A percentile compares a stretch with the other conserved stretches of the same genome.
Evolutionary conservation across 2,888 invertebrate species (phyloP).

Genomic region (Schrankia costaestrigalis): DNA sequence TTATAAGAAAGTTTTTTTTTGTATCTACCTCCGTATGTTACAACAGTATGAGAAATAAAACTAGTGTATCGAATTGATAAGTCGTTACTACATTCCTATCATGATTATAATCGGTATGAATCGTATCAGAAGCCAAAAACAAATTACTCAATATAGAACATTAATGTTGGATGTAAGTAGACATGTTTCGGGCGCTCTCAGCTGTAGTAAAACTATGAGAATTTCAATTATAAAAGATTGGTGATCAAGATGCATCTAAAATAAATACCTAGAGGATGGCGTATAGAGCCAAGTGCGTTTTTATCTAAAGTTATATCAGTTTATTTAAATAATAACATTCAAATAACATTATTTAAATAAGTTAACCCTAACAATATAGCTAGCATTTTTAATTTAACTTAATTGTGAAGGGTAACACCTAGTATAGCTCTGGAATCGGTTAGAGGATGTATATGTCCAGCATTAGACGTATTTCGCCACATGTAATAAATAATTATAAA

Average conservation of each 20-base stretch:
- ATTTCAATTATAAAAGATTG: constrained; percentile 37
- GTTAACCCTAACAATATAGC: too few species aligned
- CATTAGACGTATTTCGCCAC: too few species aligned
- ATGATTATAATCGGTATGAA: constrained; percentile 52
- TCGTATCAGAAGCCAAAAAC: constrained; percentile 59
- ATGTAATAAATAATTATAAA: too few species aligned
- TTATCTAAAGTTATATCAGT: too few species aligned
- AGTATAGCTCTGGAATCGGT: too few species aligned
- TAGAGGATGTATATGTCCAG: too few species aligned
- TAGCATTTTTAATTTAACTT: too few species aligned
- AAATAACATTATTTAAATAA: too few species aligned
- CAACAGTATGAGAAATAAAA: constrained; percentile 36
- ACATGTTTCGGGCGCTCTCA: constrained; percentile 17
- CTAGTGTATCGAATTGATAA: constrained; percentile 57
- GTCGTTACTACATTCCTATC: constrained; percentile 57
- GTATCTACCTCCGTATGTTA: constrained; percentile 9
- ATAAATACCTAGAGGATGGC: too few species aligned
- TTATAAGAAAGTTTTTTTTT: constrained; percentile 9
- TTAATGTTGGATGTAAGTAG: constrained; percentile 36
- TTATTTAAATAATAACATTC: too few species aligned
- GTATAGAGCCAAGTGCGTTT: too few species aligned
- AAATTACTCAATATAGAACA: constrained; percentile 52
- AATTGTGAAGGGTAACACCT: too few species aligned
- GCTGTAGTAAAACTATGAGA: constrained; percentile 38
- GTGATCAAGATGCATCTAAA: constrained; percentile 19